A percentile compares a stretch with the other conserved stretches of the same genome.
These are phyloP conservation scores for Scomber scombrus DNA, from an alignment of 2,113 vertebrate species.

Conservation along the genomic window DNA sequence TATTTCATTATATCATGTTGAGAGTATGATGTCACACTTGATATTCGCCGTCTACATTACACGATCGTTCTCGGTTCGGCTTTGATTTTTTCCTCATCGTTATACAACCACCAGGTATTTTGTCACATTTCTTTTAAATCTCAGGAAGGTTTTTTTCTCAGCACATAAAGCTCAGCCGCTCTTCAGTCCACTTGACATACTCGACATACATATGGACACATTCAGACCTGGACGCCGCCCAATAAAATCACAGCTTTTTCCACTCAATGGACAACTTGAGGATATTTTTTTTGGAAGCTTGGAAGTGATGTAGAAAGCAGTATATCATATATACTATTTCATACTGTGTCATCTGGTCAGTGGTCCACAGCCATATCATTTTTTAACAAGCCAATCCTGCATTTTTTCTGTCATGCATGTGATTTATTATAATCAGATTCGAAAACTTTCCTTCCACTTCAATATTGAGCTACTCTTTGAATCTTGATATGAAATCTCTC, in stretches of 20 bases:
- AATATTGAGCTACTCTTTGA: slow-evolving; percentile 10
- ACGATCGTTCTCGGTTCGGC: not conserved
- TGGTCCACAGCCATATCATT: not conserved
- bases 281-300: not conserved
- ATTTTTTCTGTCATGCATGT: too few relatives aligned
- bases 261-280: not conserved
- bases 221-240: slow-evolving; percentile 25
- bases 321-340: not conserved
- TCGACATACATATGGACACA: slow-evolving; percentile 34
- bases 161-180: slow-evolving; percentile 15
- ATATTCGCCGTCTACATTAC: slow-evolving; percentile 19
- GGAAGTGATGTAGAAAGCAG: not conserved
- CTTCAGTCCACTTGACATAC: too few relatives aligned
- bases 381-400: too few relatives aligned
- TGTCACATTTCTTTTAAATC: slow-evolving; percentile 25
- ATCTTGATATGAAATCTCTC: not conserved
- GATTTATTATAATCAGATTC: not conserved
- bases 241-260: slow-evolving; percentile 24
- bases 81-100: slow-evolving; percentile 3
- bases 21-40: not conserved
- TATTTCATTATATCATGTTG: not conserved
- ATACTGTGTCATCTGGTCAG: not conserved
- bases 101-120: slow-evolving; percentile 1
- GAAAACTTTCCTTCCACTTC: not conserved
- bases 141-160: slow-evolving; percentile 36